Conservation (phyloP, 1,140 invertebrate genomes). For the Drosophila repletoides region DNA sequence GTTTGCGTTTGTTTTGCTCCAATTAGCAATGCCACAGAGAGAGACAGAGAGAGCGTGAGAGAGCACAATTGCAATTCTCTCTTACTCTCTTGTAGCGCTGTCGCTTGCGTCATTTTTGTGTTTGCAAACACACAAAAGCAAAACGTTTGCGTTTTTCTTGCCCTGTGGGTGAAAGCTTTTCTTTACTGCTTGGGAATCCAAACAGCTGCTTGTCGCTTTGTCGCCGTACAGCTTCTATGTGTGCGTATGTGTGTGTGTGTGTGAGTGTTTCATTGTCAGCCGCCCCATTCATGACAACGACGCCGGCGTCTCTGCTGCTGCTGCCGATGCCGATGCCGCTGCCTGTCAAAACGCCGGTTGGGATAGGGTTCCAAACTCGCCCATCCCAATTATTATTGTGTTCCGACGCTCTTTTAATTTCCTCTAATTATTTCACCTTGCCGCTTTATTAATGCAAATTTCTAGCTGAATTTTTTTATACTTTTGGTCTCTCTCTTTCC, state of each 20-base stretch:
- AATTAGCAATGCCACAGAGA: slow-evolving; percentile 62
- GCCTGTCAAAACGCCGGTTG: slow-evolving; percentile 70
- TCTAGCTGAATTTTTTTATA: background rate
- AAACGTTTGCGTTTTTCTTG: slow-evolving; percentile 39
- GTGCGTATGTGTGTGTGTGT: slow-evolving; percentile 15
- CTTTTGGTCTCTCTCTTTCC: background rate
- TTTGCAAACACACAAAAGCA: slow-evolving; percentile 51
- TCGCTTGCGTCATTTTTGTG: slow-evolving; percentile 63
- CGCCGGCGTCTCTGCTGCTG: slow-evolving; percentile 5
- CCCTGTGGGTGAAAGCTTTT: slow-evolving; percentile 64
- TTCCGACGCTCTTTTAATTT: background rate
- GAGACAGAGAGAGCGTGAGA: slow-evolving; percentile 2
- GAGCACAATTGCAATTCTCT: slow-evolving; percentile 33
- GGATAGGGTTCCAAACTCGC: slow-evolving; percentile 63
- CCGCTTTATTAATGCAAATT: slow-evolving; percentile 17
- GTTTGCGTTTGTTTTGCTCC: slow-evolving; percentile 79
- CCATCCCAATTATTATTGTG: slow-evolving; percentile 16
- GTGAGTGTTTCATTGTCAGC: slow-evolving; percentile 70
- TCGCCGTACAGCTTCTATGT: slow-evolving; percentile 37
- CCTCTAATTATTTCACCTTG: slow-evolving; percentile 38
- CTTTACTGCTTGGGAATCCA: slow-evolving; percentile 59
- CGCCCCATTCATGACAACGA: slow-evolving; percentile 70
- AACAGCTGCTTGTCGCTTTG: slow-evolving; percentile 70
- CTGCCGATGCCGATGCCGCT: too few relatives aligned
- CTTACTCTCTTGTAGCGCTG: slow-evolving; percentile 41